A percentile compares a stretch with the other conserved stretches of the same genome.
These are phyloP conservation scores for Pseudotriccus pelzelni DNA, from an alignment of 2,797 vertebrate genomes.

Conservation along the genomic window DNA sequence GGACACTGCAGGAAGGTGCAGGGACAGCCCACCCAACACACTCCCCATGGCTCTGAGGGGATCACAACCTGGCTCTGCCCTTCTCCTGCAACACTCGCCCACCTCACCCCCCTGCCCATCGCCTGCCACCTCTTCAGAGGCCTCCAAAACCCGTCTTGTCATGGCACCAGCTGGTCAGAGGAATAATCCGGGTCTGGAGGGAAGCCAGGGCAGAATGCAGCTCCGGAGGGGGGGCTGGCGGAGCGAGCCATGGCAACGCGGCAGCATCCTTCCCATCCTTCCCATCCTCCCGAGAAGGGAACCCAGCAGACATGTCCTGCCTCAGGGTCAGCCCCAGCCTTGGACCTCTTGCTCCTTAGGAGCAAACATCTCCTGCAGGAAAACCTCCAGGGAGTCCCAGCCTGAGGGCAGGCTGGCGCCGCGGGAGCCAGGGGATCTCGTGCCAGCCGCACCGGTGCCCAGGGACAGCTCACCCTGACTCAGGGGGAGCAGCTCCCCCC, in stretches of 20 bases:
- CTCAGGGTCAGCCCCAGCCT: neutral
- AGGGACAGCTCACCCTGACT: neutral
- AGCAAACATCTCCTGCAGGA: neutral
- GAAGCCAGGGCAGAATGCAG: slow-evolving; percentile 58
- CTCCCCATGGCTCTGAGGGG: neutral
- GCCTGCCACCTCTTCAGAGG: neutral
- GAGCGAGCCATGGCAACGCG: neutral
- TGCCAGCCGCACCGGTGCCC: neutral
- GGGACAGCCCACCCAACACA: neutral
- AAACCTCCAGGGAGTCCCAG: neutral
- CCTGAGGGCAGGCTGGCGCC: neutral
- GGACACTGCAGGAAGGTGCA: rapidly evolving
- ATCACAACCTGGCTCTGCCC: neutral
- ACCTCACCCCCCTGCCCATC: neutral
- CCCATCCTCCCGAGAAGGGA: neutral
- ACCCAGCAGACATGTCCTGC: neutral
- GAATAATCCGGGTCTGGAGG: slow-evolving; percentile 57
- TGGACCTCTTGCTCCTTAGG: neutral
- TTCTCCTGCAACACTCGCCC: neutral
- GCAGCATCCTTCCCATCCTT: slow-evolving; percentile 8
- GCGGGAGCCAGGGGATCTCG: neutral
- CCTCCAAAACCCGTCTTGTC: neutral
- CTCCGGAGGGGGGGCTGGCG: neutral
- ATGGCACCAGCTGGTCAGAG: slow-evolving; percentile 52
- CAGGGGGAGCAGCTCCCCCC: neutral